Conservation (phyloP, 2,888 invertebrate genomes). For the Resseliella maxima region DNA sequence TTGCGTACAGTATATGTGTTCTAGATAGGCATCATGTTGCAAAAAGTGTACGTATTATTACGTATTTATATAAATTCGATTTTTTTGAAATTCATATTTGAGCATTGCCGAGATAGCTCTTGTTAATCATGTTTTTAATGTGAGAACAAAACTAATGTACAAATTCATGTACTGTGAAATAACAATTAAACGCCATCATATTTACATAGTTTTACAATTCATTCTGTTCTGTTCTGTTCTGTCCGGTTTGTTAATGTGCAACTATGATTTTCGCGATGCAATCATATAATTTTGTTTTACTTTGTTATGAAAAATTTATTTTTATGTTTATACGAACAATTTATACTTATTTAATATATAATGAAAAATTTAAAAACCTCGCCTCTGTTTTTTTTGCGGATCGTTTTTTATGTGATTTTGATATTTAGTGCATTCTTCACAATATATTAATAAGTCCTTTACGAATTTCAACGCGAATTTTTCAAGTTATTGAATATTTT, state of each 20-base stretch:
- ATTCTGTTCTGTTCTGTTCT: neutral
- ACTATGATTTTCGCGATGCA: neutral
- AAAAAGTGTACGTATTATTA: too few species aligned
- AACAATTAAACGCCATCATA: neutral
- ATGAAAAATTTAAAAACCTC: too few species aligned
- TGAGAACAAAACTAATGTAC: too few species aligned
- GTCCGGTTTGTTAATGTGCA: neutral
- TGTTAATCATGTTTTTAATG: neutral
- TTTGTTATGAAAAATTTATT: neutral
- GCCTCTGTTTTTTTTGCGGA: too few species aligned
- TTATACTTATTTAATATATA: neutral
- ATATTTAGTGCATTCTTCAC: too few species aligned
- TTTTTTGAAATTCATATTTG: too few species aligned
- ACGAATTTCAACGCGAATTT: too few species aligned
- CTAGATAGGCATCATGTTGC: neutral
- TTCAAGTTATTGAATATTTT: too few species aligned
- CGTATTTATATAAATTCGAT: neutral
- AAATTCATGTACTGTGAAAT: neutral
- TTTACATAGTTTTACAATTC: neutral
- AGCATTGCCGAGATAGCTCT: neutral
- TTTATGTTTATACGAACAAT: neutral
- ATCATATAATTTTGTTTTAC: neutral
- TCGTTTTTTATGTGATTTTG: too few species aligned
- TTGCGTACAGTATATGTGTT: conserved; percentile 23
- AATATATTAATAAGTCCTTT: too few species aligned